phyloP scores from a whole-genome alignment of 2,113 vertebrate genomes.

The Antechinus flavipes region DNA sequence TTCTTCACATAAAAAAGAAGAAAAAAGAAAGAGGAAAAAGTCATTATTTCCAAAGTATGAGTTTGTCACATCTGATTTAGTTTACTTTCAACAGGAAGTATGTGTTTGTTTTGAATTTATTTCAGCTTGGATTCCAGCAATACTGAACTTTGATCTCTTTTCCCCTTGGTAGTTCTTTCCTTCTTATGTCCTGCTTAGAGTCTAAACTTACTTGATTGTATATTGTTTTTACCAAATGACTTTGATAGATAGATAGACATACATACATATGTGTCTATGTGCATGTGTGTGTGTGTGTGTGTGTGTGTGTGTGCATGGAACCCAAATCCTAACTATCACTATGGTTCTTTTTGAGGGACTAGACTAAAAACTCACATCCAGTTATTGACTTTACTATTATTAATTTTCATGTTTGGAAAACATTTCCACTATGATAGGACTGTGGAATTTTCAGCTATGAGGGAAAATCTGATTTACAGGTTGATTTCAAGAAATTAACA shows the following conservation, averaged over 20 bases:
- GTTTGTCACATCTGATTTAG: conserved; percentile 5
- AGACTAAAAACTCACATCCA: neutral
- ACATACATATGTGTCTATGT: too few species aligned
- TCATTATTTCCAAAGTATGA: neutral
- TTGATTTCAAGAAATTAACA: neutral
- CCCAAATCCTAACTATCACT: neutral
- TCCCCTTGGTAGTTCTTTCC: neutral
- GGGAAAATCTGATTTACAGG: neutral
- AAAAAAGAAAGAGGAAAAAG: neutral
- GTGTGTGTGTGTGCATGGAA: neutral
- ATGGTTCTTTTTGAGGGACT: neutral
- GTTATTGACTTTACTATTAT: neutral
- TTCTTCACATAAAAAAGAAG: neutral
- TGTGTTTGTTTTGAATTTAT: neutral
- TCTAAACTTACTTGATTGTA: neutral
- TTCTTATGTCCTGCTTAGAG: neutral
- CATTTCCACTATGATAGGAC: neutral
- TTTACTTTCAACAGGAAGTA: neutral
- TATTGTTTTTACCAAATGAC: neutral
- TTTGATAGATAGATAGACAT: neutral
- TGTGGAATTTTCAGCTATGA: neutral
- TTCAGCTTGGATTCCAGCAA: neutral
- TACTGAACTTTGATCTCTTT: neutral
- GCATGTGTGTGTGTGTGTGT: too few species aligned
- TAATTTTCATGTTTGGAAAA: neutral